Base-by-base conservation (phyloP, 2,113 vertebrate genomes). In the Nymphicus hollandicus region DNA sequence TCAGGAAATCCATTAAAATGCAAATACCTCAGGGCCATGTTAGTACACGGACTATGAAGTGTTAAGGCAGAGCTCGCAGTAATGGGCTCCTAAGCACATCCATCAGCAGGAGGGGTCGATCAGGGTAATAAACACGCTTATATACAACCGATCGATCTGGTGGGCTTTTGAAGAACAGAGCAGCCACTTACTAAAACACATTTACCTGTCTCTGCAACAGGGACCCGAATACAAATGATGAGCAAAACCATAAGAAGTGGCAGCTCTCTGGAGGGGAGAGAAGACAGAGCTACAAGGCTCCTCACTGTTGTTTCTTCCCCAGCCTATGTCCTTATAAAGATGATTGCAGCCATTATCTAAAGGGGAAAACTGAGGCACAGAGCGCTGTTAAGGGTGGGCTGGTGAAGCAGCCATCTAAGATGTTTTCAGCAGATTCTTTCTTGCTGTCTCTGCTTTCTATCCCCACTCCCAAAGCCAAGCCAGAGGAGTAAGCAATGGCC, bases 21-120 rank as follows among this genome's bases (percentile, higher is more conserved):
- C 43, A 86, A 81, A 90, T 81, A 60, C 17, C 22, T 79, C 52
- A 41, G 73, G 64, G 53, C 20, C 0, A 0, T 0, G 0, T 17
- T 16, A 27, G 27, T 2, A 46, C 46, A 46, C 3, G 1, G 94
- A 58, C 25, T n/a, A 49, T 25, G 19, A 78, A 96, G 92, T 1
- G 52, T 84, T 93, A 93, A 93, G 72, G 88, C 64, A 83, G 86
- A 73, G 79, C 78, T 76, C 13, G 5, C 69, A 49, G 78, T 39
- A 68, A 81, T 4, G 12, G 69, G 82, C 88, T 92, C 0, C 0
- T 73, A 41, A 94, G 69, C 83, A 64, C 96, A 93, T 87, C 92
- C 93, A 92, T 96, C 96, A 96, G 69, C 78, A 63, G 55, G 76
- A 94, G 56, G 63, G 93, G 93, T 96, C 74, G 71, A 94, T 96